Base-by-base conservation (phyloP, 2,888 invertebrate genomes). In the Ophion ventricosus region DNA sequence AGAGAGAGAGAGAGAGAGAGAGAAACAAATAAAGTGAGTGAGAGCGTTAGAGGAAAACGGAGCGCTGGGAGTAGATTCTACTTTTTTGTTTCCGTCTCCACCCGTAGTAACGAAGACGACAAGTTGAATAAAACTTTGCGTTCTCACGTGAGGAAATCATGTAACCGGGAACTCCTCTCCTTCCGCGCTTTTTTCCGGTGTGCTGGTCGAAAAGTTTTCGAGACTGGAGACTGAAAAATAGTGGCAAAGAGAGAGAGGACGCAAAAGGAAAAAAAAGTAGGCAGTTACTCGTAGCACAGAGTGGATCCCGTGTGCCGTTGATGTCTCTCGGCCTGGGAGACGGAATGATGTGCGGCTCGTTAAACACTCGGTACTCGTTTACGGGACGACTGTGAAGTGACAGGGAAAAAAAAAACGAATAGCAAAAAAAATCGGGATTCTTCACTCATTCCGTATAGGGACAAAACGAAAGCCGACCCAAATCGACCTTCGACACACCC, bases 331-430 rank as follows among this genome's bases (percentile, higher is more conserved):
- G 79, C 26, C 69, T 63, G 69, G n/a, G 67, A 77, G 73, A 69
- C 56, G 73, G 77, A 80, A 72, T 69, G 80, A 73, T 77, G 57
- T 20, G 78, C 23, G 83, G 77, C 83, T 84, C 83, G 83, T 84
- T 84, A 84, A 84, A 84, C 73, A 74, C 83, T 84, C 83, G 83
- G 80, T 84, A 84, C 77, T 40, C 73, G 63, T 20, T 57, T 23
- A 77, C 74, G 35, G 77, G 23, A 78, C 61, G 67, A 67, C 11
- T n/a, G 7, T 54, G 35, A 76, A 76, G 56, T n/a, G 17, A 66
- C 49, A 63, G 25, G 72, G 26, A 29, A 73, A 64, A 35, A 57
- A 61, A 25, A 35, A 57, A 61, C n/a, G 26, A 59, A 20, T 57
- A 54, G 17, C 26, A 26, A 11, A 29, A 40, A 56, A 70, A 70